Conservation (phyloP, 1,140 invertebrate species). For the Apocrypta bakeri region DNA sequence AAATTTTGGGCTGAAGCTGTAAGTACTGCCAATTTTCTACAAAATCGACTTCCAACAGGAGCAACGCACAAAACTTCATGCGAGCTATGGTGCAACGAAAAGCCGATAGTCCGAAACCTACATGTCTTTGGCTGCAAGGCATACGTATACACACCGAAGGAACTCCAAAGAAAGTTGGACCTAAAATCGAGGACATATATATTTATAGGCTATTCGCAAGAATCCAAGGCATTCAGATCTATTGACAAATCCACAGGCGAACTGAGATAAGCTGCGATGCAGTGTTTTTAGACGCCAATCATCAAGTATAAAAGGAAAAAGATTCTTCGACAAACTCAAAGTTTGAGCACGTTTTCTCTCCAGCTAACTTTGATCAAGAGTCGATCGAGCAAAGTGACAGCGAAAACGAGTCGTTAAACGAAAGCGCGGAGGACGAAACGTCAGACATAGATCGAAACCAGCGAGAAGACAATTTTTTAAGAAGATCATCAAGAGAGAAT, state of each 20-base stretch:
- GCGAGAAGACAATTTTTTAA: background rate
- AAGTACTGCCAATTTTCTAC: conserved; percentile 55
- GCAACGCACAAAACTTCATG: conserved; percentile 59
- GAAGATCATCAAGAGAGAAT: conserved; percentile 1
- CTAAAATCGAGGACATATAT: background rate
- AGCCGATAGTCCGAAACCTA: conserved; percentile 53
- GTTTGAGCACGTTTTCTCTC: background rate
- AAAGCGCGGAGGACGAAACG: background rate
- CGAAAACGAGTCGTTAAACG: background rate
- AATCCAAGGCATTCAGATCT: conserved; percentile 1
- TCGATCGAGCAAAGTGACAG: background rate
- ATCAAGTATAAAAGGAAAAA: background rate
- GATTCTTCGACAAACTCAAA: background rate
- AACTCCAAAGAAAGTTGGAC: conserved; percentile 17
- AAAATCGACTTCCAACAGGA: conserved; percentile 7
- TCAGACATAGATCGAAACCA: background rate
- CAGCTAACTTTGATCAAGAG: background rate
- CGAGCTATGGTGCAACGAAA: conserved; percentile 60
- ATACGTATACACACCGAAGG: conserved; percentile 36
- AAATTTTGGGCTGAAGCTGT: conserved; percentile 70
- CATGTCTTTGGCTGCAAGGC: conserved; percentile 43
- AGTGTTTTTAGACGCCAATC: conserved; percentile 48
- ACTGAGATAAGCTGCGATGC: conserved; percentile 8
- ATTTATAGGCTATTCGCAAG: conserved; percentile 11
- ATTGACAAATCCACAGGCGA: background rate